phyloP scores from a whole-genome alignment of 1,140 invertebrate species.

The Drosophila chauvacae region DNA sequence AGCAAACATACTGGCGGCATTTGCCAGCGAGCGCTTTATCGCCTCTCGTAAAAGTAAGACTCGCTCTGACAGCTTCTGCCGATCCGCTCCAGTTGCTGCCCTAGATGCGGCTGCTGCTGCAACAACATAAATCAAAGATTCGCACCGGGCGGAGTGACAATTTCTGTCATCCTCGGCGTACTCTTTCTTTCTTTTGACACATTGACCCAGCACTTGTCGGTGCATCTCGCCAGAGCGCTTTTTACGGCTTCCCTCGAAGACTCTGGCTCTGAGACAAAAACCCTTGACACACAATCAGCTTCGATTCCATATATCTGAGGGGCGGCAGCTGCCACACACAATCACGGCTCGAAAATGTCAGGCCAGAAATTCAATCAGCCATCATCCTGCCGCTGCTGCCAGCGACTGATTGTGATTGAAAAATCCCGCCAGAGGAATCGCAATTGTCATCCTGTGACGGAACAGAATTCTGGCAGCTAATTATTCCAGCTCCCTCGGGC shows the following conservation, averaged over 20 bases:
- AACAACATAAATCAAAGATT: conserved; percentile 64
- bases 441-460: conserved; percentile 26
- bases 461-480: conserved; percentile 52
- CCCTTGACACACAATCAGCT: conserved; percentile 18
- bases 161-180: conserved; percentile 19
- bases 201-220: conserved; percentile 48
- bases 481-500: conserved; percentile 48
- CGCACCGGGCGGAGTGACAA: conserved; percentile 23
- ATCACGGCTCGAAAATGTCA: conserved; percentile 60
- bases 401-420: conserved; percentile 34
- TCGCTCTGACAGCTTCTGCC: conserved; percentile 26
- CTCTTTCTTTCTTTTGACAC: conserved; percentile 26
- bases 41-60: conserved; percentile 43
- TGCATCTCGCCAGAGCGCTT: conserved; percentile 30
- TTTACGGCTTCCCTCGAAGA: conserved; percentile 29
- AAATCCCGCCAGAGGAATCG: conserved; percentile 30
- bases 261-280: conserved; percentile 16
- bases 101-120: conserved; percentile 17
- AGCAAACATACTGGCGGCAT: conserved; percentile 28
- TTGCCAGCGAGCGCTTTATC: conserved; percentile 62
- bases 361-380: conserved; percentile 69
- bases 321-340: conserved; percentile 59
- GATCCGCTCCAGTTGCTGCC: conserved; percentile 19
- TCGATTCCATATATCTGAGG: conserved; percentile 48
- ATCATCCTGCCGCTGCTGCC: conserved; percentile 20